Evolutionary conservation across 2,113 vertebrate species (phyloP), one percentile per base, ranked within the genome.

Genomic region (Oryzias melastigma): DNA sequence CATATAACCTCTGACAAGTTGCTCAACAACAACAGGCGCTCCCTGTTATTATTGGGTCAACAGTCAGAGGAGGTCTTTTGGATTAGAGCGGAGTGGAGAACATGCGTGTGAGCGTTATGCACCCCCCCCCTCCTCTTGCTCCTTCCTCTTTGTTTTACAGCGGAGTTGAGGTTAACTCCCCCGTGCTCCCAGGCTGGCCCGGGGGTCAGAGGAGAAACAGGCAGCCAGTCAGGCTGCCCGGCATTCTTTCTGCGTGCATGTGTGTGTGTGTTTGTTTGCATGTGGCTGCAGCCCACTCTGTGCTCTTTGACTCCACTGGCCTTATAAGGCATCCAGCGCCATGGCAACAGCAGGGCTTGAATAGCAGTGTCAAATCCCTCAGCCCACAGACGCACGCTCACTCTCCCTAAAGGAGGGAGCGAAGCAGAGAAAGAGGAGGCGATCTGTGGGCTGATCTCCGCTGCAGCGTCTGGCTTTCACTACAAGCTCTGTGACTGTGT

Each of bases 341-440:
- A 92, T 93, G 90, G 92, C 89, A 93, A 93, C 92, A 75, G 79
- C 79, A 87, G 90, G 87, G 92, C 90, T 93, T 93, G 91, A 92
- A 93, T 93, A 93, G 92, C 91, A 92, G 91, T 93, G 91, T 93
- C 91, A 93, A 93, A 93, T 93, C 92, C 91, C 91, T 92, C 79
- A 90, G 90, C 92, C 91, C 88, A 91, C 91, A 91, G 79, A 89
- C 89, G 87, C 90, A 90, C 87, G 79, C 83, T 86, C 84, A 74
- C 83, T 79, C 86, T 85, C 86, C 81, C 82, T 75, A 75, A 86
- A 85, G 86, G 85, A 87, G 75, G 74, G 85, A 85, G 80, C 46
- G 60, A 71, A 62, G 75, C 67, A 69, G 76, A 73, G 71, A 81
- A 76, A 82, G 82, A 75, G 75, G 78, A 82, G 73, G 78, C 68